Evolutionary conservation across 2,797 vertebrate species (phyloP).

Genomic region (Tolypeutes matacus): DNA sequence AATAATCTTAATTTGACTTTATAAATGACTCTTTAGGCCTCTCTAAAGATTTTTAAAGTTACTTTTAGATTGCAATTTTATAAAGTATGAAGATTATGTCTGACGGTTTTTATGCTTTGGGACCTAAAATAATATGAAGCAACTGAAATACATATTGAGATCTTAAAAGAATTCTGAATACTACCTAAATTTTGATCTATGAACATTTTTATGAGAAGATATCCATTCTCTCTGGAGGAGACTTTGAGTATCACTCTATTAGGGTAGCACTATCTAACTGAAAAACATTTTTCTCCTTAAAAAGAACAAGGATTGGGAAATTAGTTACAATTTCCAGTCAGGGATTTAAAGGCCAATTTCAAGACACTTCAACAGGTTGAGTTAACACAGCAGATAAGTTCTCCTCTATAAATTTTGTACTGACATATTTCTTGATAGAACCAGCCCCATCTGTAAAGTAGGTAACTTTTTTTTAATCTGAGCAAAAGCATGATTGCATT

Average conservation of each 20-base stretch:
- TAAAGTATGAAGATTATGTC: background rate
- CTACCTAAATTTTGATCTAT: slow-evolving; percentile 51
- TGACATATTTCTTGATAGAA: slow-evolving; percentile 75
- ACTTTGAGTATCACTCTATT: background rate
- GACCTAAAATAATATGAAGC: background rate
- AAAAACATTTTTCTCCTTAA: slow-evolving; percentile 52
- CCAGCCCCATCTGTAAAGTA: slow-evolving; percentile 69
- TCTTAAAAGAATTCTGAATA: slow-evolving; percentile 28
- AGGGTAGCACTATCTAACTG: background rate
- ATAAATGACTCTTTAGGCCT: slow-evolving; percentile 46
- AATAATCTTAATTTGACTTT: slow-evolving; percentile 42
- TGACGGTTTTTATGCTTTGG: background rate
- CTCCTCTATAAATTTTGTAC: slow-evolving; percentile 76
- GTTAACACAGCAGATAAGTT: slow-evolving; percentile 68
- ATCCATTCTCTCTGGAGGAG: background rate
- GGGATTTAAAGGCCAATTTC: slow-evolving; percentile 64
- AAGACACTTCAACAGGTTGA: slow-evolving; percentile 76
- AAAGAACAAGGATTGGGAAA: slow-evolving; percentile 65
- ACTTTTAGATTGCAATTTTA: slow-evolving; percentile 9
- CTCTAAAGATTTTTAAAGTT: slow-evolving; percentile 36
- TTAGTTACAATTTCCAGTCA: slow-evolving; percentile 52
- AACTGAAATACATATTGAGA: background rate
- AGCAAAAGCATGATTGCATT: slow-evolving; percentile 79
- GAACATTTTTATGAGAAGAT: slow-evolving; percentile 29
- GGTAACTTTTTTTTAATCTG: slow-evolving; percentile 37